These are phyloP conservation scores for Caenorhabditis macrosperma DNA, from an alignment of 2,888 invertebrate species.

Conservation along the genomic window DNA sequence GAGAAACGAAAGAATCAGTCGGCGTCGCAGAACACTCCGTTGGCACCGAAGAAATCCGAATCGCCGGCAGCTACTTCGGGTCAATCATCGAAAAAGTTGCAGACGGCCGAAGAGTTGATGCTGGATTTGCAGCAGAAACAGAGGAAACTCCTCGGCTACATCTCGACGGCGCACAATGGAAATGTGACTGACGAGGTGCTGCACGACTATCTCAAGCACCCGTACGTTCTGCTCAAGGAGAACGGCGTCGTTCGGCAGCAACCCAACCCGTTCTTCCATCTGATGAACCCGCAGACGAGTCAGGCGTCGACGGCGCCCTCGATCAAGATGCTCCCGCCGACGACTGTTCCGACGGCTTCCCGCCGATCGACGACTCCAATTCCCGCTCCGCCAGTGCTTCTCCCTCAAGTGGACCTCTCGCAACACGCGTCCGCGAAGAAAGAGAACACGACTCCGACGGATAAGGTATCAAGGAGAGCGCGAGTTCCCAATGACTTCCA, in stretches of 20 bases:
- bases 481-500: background rate
- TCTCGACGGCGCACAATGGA: slow-evolving; percentile 31
- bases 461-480: slow-evolving; percentile 1
- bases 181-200: slow-evolving; percentile 35
- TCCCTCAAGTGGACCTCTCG: slow-evolving; percentile 44
- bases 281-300: slow-evolving; percentile 12
- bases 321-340: slow-evolving; percentile 25
- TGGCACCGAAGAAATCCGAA: background rate
- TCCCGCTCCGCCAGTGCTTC: slow-evolving; percentile 33
- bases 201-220: slow-evolving; percentile 32
- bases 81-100: background rate
- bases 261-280: slow-evolving; percentile 39
- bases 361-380: slow-evolving; percentile 29
- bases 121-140: slow-evolving; percentile 25
- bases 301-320: background rate
- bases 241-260: slow-evolving; percentile 27
- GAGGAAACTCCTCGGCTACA: slow-evolving; percentile 27
- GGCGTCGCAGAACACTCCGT: too few relatives aligned
- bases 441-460: slow-evolving; percentile 2
- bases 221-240: slow-evolving; percentile 33
- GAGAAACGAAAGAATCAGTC: background rate
- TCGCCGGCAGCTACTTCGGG: background rate
- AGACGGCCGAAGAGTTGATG: slow-evolving; percentile 19
- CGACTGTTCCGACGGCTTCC: background rate
- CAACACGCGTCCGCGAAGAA: slow-evolving; percentile 8